Conservation (phyloP, 2,113 vertebrate species). For the Canis aureus region DNA sequence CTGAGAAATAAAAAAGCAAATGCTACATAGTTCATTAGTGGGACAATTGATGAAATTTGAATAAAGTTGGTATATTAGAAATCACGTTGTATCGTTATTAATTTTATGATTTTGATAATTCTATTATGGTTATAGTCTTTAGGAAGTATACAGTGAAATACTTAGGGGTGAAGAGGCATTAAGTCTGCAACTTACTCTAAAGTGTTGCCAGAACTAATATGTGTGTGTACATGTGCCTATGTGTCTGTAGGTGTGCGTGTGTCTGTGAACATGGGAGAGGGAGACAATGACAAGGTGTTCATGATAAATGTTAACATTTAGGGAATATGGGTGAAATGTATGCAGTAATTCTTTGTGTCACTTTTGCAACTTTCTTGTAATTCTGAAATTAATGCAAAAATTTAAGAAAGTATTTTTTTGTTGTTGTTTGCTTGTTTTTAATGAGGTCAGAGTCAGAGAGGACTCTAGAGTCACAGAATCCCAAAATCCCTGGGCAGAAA, state of each 20-base stretch:
- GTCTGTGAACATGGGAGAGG: background rate
- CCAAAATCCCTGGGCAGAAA: background rate
- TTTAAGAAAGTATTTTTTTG: background rate
- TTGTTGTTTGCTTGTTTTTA: background rate
- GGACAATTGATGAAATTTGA: background rate
- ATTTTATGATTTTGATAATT: background rate
- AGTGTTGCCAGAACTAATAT: background rate
- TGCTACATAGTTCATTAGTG: background rate
- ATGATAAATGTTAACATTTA: background rate
- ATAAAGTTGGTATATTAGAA: background rate
- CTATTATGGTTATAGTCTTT: background rate
- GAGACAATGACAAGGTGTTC: background rate
- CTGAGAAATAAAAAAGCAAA: slow-evolving; percentile 40
- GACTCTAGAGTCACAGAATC: background rate
- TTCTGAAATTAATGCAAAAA: background rate
- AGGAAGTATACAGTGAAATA: background rate
- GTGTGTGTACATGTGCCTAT: fast-evolving
- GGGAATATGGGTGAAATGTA: background rate
- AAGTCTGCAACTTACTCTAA: background rate
- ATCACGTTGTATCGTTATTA: background rate
- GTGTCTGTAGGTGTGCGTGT: background rate
- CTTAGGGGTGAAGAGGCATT: background rate
- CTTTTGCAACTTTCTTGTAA: background rate
- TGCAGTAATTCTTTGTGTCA: background rate
- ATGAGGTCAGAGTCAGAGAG: background rate